Conservation (phyloP, 1,140 invertebrate species). For the Drosophila ogumai region DNA sequence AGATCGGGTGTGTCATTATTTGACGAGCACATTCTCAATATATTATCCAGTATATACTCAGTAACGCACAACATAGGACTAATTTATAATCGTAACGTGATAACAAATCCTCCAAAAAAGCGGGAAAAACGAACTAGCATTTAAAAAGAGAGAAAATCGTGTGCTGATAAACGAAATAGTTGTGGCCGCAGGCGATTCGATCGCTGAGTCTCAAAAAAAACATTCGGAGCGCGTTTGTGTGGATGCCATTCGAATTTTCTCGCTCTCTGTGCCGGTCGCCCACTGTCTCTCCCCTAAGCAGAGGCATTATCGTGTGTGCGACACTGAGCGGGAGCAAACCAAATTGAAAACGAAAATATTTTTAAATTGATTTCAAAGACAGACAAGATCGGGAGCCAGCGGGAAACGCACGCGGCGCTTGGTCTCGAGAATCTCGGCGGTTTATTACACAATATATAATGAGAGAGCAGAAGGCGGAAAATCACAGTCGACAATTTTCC, state of each 20-base stretch:
- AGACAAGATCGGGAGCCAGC: slow-evolving; percentile 59
- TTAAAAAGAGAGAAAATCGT: not conserved
- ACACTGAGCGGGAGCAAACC: slow-evolving; percentile 41
- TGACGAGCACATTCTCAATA: not conserved
- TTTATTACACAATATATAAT: slow-evolving; percentile 60
- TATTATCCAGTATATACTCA: not conserved
- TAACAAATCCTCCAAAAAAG: not conserved
- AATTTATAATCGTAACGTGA: not conserved
- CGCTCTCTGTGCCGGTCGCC: slow-evolving; percentile 8
- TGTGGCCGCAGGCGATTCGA: not conserved
- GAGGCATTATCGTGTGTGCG: slow-evolving; percentile 12
- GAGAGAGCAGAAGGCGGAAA: slow-evolving; percentile 26
- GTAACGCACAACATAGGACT: no score
- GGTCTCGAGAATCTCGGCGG: slow-evolving; percentile 23
- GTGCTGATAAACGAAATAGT: slow-evolving; percentile 27
- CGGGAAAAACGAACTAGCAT: not conserved
- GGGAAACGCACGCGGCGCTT: slow-evolving; percentile 21
- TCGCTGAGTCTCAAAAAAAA: slow-evolving; percentile 11
- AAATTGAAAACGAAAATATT: slow-evolving; percentile 81
- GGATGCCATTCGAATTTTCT: slow-evolving; percentile 65
- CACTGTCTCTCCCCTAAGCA: slow-evolving; percentile 23
- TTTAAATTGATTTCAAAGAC: slow-evolving; percentile 81
- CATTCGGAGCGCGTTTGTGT: slow-evolving; percentile 40
- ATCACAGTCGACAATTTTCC: slow-evolving; percentile 44
- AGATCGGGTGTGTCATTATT: not conserved